Evolutionary conservation across 2,888 invertebrate species (phyloP).

Genomic region (Parnassius orleans): DNA sequence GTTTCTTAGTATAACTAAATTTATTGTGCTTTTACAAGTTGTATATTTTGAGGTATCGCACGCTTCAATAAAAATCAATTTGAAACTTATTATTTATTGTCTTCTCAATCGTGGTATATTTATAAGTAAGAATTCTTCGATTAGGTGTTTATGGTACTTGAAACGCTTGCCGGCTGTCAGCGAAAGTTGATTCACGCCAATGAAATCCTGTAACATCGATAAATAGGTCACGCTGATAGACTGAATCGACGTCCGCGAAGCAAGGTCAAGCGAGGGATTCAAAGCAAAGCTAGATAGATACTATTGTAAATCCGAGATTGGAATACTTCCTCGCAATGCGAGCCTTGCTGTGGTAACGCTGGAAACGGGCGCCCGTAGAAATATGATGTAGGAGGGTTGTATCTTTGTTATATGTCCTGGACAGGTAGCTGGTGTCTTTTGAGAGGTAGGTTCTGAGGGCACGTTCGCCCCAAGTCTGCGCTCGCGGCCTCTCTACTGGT

Average conservation of each 20-base stretch:
- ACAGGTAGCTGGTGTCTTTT: constrained; percentile 86
- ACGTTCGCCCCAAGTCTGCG: constrained; percentile 93
- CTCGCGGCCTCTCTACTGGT: constrained; percentile 85
- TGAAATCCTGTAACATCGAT: constrained; percentile 76
- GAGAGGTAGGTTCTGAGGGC: constrained; percentile 85
- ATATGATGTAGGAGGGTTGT: constrained; percentile 81
- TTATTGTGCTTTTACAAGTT: background rate
- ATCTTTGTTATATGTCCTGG: constrained; percentile 83
- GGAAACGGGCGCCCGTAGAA: constrained; percentile 84
- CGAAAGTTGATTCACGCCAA: constrained; percentile 57
- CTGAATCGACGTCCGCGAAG: constrained; percentile 58
- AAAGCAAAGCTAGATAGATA: constrained; percentile 76
- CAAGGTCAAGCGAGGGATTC: constrained; percentile 69
- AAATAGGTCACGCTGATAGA: constrained; percentile 68
- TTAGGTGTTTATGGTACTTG: constrained; percentile 37
- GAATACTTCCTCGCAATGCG: constrained; percentile 88
- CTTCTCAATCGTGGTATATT: constrained; percentile 60
- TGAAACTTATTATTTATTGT: constrained; percentile 70
- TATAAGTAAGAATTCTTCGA: constrained; percentile 68
- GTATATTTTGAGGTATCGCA: constrained; percentile 38
- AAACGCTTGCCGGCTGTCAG: constrained; percentile 36
- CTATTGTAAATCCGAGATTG: constrained; percentile 73
- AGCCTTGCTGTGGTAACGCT: constrained; percentile 87
- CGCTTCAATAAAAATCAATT: constrained; percentile 50
- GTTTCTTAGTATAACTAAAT: too few relatives aligned